phyloP scores from a whole-genome alignment of 2,797 vertebrate species.

The Echeneis naucrates region DNA sequence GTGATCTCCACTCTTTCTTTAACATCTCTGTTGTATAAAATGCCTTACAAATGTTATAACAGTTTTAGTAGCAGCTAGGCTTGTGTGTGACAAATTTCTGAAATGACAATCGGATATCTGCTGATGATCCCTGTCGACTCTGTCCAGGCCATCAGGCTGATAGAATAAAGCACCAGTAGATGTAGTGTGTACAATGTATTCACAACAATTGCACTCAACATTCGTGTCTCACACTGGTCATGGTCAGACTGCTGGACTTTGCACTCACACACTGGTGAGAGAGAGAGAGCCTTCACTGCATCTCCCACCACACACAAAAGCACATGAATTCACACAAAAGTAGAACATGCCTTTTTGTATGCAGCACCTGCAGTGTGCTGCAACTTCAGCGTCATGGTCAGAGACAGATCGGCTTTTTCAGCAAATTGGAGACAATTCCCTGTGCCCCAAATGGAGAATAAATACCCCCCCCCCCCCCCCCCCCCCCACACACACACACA shows the following conservation, averaged over 20 bases:
- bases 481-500: conserved; percentile 13
- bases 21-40: background rate
- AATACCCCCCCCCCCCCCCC: no score
- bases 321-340: conserved; percentile 40
- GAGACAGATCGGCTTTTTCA: conserved; percentile 74
- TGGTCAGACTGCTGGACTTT: background rate
- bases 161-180: conserved; percentile 5
- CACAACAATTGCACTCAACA: background rate
- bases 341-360: conserved; percentile 55
- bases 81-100: background rate
- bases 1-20: background rate
- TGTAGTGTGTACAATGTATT: background rate
- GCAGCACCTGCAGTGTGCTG: conserved; percentile 73
- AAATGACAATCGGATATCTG: background rate
- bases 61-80: background rate
- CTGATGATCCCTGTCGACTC: background rate
- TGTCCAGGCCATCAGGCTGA: background rate
- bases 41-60: background rate
- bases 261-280: background rate
- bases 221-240: background rate
- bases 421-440: conserved; percentile 72
- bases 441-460: conserved; percentile 47
- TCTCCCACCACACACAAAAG: conserved; percentile 26
- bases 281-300: background rate
- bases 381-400: conserved; percentile 73